These are phyloP conservation scores for Tragelaphus oryx DNA, from an alignment of 2,797 vertebrate species.

Conservation along the genomic window DNA sequence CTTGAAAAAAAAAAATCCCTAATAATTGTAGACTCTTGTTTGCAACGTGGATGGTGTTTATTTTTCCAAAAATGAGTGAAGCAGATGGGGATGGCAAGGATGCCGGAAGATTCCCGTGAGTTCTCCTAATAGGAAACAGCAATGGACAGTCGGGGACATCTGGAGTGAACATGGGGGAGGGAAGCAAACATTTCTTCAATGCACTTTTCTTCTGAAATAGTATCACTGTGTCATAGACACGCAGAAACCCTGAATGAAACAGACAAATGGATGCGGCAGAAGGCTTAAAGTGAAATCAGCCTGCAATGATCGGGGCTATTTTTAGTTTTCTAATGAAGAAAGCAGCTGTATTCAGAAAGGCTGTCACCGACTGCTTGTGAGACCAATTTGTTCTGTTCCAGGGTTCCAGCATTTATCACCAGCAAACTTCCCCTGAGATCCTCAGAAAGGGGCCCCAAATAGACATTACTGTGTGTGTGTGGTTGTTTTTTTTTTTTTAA, in stretches of 20 bases:
- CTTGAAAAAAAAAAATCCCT: neutral
- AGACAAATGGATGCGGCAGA: conserved; percentile 78
- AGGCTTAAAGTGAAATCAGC: conserved; percentile 80
- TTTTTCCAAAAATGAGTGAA: conserved; percentile 75
- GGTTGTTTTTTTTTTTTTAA: neutral
- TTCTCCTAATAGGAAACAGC: conserved; percentile 59
- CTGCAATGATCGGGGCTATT: conserved; percentile 78
- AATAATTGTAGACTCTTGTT: conserved; percentile 32
- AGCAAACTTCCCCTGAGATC: conserved; percentile 61
- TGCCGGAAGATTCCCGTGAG: conserved; percentile 68
- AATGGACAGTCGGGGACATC: conserved; percentile 73
- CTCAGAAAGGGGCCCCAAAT: neutral
- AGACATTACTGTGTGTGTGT: neutral
- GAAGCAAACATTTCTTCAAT: conserved; percentile 77
- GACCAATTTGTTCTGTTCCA: conserved; percentile 76
- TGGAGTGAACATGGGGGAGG: conserved; percentile 65
- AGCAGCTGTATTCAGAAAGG: conserved; percentile 80
- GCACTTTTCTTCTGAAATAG: conserved; percentile 78
- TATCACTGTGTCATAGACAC: conserved; percentile 73
- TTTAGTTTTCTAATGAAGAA: conserved; percentile 83
- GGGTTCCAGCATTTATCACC: conserved; percentile 74
- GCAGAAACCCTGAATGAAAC: conserved; percentile 81
- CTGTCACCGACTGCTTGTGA: conserved; percentile 73
- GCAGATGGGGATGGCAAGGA: conserved; percentile 64
- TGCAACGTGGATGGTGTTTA: conserved; percentile 63